Percentiles rank a stretch among this genome's conserved stretches.
Evolutionary conservation across 1,140 invertebrate genomes (phyloP).

Genomic region (Drosophila kohkoa): DNA sequence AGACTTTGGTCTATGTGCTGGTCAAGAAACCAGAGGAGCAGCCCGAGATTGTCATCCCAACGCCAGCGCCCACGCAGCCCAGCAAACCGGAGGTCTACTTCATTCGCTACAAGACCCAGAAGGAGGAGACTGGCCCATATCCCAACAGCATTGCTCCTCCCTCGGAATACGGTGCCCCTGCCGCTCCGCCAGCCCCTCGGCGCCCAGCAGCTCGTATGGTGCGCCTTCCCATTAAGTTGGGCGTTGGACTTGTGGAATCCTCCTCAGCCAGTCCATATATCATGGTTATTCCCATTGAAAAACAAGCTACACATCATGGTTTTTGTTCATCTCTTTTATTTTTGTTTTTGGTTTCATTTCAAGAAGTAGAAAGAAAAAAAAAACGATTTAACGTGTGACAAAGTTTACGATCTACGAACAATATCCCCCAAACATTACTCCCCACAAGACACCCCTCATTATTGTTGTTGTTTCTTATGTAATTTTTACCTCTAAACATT

Average conservation of each 20-base stretch:
- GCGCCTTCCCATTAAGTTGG: slow-evolving; percentile 73
- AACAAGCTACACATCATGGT: slow-evolving; percentile 40
- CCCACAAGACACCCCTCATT: neutral
- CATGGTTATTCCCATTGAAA: slow-evolving; percentile 43
- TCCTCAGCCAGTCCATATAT: slow-evolving; percentile 23
- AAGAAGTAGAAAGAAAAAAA: slow-evolving; percentile 34
- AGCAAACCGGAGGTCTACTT: slow-evolving; percentile 95
- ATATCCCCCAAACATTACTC: slow-evolving; percentile 31
- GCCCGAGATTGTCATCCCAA: slow-evolving; percentile 91
- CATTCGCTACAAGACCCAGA: slow-evolving; percentile 93
- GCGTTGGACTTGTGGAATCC: neutral
- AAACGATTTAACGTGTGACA: slow-evolving; percentile 70
- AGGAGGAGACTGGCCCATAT: slow-evolving; percentile 85
- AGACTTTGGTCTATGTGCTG: slow-evolving; percentile 95
- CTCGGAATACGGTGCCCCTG: slow-evolving; percentile 85
- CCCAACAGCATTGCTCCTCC: slow-evolving; percentile 85
- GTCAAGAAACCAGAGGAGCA: slow-evolving; percentile 94
- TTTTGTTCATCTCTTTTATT: slow-evolving; percentile 54
- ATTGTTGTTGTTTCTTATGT: slow-evolving; percentile 61
- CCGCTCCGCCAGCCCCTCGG: slow-evolving; percentile 78
- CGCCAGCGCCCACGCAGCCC: slow-evolving; percentile 91
- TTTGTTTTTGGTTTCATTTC: slow-evolving; percentile 43
- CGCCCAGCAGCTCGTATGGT: slow-evolving; percentile 81
- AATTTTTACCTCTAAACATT: slow-evolving; percentile 74
- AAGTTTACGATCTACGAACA: slow-evolving; percentile 65